phyloP scores from a whole-genome alignment of 2,797 vertebrate species.

The Basileuterus tristriatus region DNA sequence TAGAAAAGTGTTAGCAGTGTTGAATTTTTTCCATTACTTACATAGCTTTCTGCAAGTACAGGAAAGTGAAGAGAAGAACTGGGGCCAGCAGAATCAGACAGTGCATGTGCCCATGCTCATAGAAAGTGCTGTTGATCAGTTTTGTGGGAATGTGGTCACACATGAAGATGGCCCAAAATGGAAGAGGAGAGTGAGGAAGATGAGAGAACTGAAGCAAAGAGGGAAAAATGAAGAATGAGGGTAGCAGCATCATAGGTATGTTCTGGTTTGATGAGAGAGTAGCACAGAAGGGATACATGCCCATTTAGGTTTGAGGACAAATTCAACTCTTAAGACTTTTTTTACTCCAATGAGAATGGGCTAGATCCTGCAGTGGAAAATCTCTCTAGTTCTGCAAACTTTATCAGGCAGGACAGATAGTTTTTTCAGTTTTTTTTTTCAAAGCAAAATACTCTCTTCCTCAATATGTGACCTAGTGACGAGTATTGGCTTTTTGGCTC shows the following conservation, averaged over 20 bases:
- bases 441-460: background rate
- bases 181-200: background rate
- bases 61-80: background rate
- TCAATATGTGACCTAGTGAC: background rate
- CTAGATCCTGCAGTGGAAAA: background rate
- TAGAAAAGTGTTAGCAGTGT: background rate
- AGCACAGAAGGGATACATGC: background rate
- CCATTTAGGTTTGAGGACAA: background rate
- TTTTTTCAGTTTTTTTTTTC: background rate
- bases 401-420: background rate
- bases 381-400: background rate
- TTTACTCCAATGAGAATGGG: background rate
- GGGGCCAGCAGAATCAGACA: background rate
- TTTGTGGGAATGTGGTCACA: background rate
- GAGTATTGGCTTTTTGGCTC: conserved; percentile 15
- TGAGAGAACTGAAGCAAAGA: background rate
- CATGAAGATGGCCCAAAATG: background rate
- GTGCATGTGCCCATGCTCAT: background rate
- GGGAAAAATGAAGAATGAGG: background rate
- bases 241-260: background rate
- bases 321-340: background rate
- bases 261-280: background rate
- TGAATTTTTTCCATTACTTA: background rate
- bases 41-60: background rate
- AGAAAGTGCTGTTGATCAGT: background rate